Evolutionary conservation across 2,888 invertebrate species (phyloP), one percentile per base, ranked within the genome.

Genomic region (Meta bourneti): DNA sequence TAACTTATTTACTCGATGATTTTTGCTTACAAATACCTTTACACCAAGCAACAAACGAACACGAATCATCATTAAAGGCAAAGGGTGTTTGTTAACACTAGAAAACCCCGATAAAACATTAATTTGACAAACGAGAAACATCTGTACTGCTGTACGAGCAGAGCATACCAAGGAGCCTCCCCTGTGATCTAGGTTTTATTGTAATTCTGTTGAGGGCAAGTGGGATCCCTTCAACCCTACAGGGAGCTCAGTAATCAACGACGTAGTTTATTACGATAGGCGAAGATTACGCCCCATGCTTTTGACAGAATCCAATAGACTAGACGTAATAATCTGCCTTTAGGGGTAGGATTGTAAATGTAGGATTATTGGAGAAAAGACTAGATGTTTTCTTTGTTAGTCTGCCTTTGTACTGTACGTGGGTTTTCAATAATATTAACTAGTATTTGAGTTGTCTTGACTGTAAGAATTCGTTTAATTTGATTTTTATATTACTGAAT

Each of bases 201-300:
- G 71, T 82, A 83, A 83, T 83, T 83, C 74, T 52, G 72, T 72
- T 83, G 54, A 83, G 52, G 74, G 72, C 51, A 52, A 4, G 16
- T 5, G n/a, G 69, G 61, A 48, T 49, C 49, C 49, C 70, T 51
- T 49, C 51, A 69, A 71, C 34, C 49, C 86, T 71, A 52, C 16
- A 7, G 86, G 69, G 78, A 86, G 49, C 49, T 11, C 16, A 79
- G 86, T 86, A 86, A 78, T 79, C 78, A 86, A 51, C 49, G 78
- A 52, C 78, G 52, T 70, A 70, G 78, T 86, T 79, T 78, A 86
- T 86, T 86, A 51, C 52, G 70, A 71, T 51, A 8, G 78, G 51
- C 34, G 54, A 61, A 70, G 20, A 70, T 86, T 70, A 86, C 77
- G 61, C 51, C 86, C 34, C 49, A 9, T 20, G 72, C 19, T 72